These are phyloP conservation scores for Falco biarmicus DNA, from an alignment of 2,797 vertebrate species.

Conservation along the genomic window DNA sequence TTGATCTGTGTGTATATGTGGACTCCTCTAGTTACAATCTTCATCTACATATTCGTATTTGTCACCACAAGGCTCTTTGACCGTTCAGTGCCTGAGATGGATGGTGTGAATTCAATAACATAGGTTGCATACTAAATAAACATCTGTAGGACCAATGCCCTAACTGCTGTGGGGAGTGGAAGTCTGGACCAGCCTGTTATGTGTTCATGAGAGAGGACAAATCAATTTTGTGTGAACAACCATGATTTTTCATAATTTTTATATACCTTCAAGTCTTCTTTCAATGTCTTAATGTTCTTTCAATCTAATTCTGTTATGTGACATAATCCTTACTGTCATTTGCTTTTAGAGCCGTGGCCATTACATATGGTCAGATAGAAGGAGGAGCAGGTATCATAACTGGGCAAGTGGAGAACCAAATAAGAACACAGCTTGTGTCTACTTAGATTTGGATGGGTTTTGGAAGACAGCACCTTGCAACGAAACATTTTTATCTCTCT, in stretches of 20 bases:
- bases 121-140: neutral
- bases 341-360: slow-evolving; percentile 79
- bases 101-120: neutral
- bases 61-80: neutral
- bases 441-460: slow-evolving; percentile 82
- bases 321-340: neutral
- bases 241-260: neutral
- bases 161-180: neutral
- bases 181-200: neutral
- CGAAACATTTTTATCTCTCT: slow-evolving; percentile 81
- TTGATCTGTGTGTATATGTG: neutral
- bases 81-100: accelerated
- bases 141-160: neutral
- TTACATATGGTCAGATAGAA: slow-evolving; percentile 86
- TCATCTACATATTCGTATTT: neutral
- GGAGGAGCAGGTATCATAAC: slow-evolving; percentile 81
- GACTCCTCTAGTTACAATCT: neutral
- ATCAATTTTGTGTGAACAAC: neutral
- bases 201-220: neutral
- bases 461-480: slow-evolving; percentile 88
- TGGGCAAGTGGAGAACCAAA: slow-evolving; percentile 87
- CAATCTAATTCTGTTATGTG: neutral
- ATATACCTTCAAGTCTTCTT: neutral
- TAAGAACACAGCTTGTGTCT: slow-evolving; percentile 85
- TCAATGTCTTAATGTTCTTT: neutral